Evolutionary conservation across 2,113 vertebrate species (phyloP), one percentile per base, ranked within the genome.

Genomic region (Pseudopipra pipra): DNA sequence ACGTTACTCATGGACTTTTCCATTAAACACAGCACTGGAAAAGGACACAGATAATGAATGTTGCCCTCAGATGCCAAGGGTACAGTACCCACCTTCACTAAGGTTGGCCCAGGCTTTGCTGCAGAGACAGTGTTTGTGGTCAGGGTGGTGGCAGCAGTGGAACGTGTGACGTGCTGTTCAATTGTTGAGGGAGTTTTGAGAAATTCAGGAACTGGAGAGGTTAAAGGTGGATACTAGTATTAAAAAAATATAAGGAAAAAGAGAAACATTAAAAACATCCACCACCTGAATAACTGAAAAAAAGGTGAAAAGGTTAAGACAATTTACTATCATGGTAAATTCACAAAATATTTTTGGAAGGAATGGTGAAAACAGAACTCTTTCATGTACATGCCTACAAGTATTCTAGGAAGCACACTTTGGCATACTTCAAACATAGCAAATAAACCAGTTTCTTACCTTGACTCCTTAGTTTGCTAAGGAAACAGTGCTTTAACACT

Each of bases 81-180:
- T n/a, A 5, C 73, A 49, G n/a, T 6, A 78, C 98, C 70, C 95
- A 99, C 99, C 98, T 99, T 99, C 31, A 99, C 98, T 89, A 99
- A 98, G 0, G 98, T 97, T 47, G 98, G 99, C 83, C 97, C 98
- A 22, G 98, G 98, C 96, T 99, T 99, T 21, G 97, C 81, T 77
- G 97, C 96, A 96, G 97, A 97, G 30, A 96, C 93, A 33, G 97
- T 91, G 95, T 82, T 97, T 70, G 98, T 72, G 51, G 95, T 95
- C 86, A 97, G 98, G 46, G 97, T 76, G 5, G 95, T 37, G 9
- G 97, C 59, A 49, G 96, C 89, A 75, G 98, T 90, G 61, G 97
- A 97, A 76, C 97, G 97, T 31, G 96, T 95, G 55, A 94, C 79
- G 2, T 97, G 91, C 46, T 97, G 98, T 87, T 98, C 97, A 0